A percentile compares a stretch with the other conserved stretches of the same genome.
Evolutionary conservation across 2,888 invertebrate genomes (phyloP).

Genomic region (Drosophila fungiperda): DNA sequence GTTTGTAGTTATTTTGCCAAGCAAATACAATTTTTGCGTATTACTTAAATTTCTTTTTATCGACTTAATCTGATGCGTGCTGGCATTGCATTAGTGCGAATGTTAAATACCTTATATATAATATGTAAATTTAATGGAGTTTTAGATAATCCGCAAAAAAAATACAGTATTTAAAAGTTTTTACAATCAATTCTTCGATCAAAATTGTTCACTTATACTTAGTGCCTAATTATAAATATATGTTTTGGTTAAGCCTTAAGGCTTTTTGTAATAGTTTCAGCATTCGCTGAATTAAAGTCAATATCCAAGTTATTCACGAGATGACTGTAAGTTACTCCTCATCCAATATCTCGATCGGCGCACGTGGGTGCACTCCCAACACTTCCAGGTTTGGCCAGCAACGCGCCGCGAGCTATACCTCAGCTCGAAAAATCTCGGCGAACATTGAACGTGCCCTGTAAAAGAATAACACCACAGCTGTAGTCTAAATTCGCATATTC

Average conservation of each 20-base stretch:
- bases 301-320: too few relatives aligned
- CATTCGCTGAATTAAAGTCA: too few relatives aligned
- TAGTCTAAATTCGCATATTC: too few relatives aligned
- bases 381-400: too few relatives aligned
- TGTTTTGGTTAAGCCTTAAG: conserved; percentile 8
- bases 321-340: too few relatives aligned
- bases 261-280: too few relatives aligned
- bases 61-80: conserved; percentile 2
- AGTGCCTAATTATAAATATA: conserved; percentile 1
- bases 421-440: too few relatives aligned
- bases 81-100: conserved; percentile 20
- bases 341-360: too few relatives aligned
- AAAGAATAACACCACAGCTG: too few relatives aligned
- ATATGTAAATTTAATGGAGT: conserved; percentile 28
- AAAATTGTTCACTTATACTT: conserved; percentile 14
- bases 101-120: conserved; percentile 49
- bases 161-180: conserved; percentile 32
- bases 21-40: conserved; percentile 1
- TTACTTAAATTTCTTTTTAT: background rate
- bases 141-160: conserved; percentile 1
- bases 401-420: too few relatives aligned
- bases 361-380: too few relatives aligned
- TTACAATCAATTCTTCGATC: conserved; percentile 26
- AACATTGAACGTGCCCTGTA: too few relatives aligned
- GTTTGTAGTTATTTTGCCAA: conserved; percentile 8